Evolutionary conservation across 2,797 vertebrate species (phyloP), one percentile per base, ranked within the genome.

Genomic region (Acomys russatus): DNA sequence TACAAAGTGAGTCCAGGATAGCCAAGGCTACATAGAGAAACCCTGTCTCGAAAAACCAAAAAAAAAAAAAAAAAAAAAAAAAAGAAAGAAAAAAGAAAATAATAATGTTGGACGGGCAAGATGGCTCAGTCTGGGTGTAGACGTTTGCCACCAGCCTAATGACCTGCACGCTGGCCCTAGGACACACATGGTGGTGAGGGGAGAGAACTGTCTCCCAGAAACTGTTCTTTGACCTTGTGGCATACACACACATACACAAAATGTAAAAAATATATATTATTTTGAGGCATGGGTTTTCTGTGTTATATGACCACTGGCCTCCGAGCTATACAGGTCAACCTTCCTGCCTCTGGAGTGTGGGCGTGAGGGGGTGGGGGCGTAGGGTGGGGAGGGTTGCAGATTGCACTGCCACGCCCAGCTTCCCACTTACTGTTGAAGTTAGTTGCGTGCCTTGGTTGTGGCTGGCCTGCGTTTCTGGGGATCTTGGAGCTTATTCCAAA

Each of bases 401-500:
- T 20, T 44, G 25, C 17, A 2, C 9, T 5, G 5, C 54, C 70
- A 30, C 25, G 12, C 70, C n/a, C n/a, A 70, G 70, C 56, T 59
- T 59, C 56, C 56, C 56, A 44, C 44, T 44, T 44, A 44, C 44
- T 44, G 44, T 44, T 44, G 44, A 4, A 59, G 14, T 59, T 17
- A 59, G 56, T 59, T 1, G 9, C 2, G 1, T 22, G 61, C 63
- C 63, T n/a, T n/a, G 44, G 38, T 8, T 85, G 80, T 61, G 38
- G 56, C 83, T 12, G 79, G 44, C 70, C 64, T 33, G 28, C 64
- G 20, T 84, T 94, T 90, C 88, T 94, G 71, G 92, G 90, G 64
- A 80, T 83, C 87, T 89, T 73, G 54, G 70, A 61, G 33, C 44
- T 83, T 79, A 68, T 96, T 83, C 63, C 76, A 12, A 80, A 94